A percentile compares a stretch with the other conserved stretches of the same genome.
Conservation (phyloP, 2,113 vertebrate species). For the Sinosuthora webbiana region DNA sequence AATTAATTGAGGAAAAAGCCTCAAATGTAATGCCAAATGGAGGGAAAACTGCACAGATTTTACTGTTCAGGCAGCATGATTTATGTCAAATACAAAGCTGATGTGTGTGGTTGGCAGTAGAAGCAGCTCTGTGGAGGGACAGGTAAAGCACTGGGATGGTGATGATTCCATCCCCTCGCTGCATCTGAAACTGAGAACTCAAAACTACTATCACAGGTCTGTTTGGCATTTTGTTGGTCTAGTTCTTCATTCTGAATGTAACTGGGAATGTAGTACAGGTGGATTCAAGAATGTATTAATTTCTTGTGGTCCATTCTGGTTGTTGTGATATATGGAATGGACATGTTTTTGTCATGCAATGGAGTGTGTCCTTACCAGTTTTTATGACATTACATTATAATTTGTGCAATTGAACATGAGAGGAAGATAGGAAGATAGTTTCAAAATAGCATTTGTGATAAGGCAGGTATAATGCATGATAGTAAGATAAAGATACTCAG, state of each 20-base stretch:
- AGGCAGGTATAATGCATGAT: neutral
- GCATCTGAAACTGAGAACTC: neutral
- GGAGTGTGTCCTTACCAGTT: neutral
- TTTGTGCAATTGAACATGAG: neutral
- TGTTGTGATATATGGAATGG: neutral
- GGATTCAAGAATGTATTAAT: neutral
- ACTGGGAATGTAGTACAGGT: neutral
- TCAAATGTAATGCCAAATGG: accelerated
- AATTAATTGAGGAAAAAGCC: neutral
- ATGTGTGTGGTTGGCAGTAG: neutral
- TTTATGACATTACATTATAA: neutral
- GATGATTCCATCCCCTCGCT: accelerated
- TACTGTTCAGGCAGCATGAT: neutral
- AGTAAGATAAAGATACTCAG: neutral
- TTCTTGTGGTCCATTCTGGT: accelerated
- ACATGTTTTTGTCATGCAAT: neutral
- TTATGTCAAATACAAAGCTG: neutral
- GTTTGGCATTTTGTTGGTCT: neutral
- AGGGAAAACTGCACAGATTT: neutral
- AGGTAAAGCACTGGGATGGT: neutral
- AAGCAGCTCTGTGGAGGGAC: neutral
- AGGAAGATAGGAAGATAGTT: neutral
- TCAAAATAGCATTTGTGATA: neutral
- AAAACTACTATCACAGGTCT: neutral
- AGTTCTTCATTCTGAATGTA: neutral